phyloP scores from a whole-genome alignment of 2,113 vertebrate species.

The Tachuris rubrigastra region DNA sequence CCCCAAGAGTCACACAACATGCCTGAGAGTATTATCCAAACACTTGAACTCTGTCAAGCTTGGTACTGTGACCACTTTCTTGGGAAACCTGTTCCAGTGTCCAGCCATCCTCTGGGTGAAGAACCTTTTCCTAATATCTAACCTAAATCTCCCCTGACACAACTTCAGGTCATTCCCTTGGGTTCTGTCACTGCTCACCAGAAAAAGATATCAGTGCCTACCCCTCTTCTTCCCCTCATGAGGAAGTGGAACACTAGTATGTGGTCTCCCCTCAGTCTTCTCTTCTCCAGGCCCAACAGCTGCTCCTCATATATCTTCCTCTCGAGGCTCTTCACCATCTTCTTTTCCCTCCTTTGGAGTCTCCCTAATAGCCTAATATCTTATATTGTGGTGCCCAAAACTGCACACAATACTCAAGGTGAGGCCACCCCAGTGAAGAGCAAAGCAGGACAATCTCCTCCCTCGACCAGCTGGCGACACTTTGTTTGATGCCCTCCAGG shows the following conservation, averaged over 20 bases:
- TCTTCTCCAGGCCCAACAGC: not conserved
- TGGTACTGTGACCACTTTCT: not conserved
- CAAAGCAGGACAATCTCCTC: not conserved
- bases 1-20: not conserved
- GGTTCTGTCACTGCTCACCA: not conserved
- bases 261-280: not conserved
- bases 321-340: not conserved
- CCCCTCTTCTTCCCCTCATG: not conserved
- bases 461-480: not conserved
- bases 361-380: too few relatives aligned
- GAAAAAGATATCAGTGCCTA: not conserved
- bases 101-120: too few relatives aligned
- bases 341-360: not conserved
- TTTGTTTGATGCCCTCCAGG: not conserved
- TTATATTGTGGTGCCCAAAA: not conserved
- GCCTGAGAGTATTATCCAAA: not conserved
- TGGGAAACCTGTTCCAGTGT: not conserved
- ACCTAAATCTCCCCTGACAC: not conserved
- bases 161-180: not conserved
- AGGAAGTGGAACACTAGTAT: not conserved
- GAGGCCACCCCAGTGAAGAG: not conserved
- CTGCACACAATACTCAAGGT: not conserved
- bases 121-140: not conserved
- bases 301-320: accelerated
- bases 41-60: not conserved